These are phyloP conservation scores for Neoitamus cyanurus DNA, from an alignment of 2,888 invertebrate genomes.

Conservation along the genomic window DNA sequence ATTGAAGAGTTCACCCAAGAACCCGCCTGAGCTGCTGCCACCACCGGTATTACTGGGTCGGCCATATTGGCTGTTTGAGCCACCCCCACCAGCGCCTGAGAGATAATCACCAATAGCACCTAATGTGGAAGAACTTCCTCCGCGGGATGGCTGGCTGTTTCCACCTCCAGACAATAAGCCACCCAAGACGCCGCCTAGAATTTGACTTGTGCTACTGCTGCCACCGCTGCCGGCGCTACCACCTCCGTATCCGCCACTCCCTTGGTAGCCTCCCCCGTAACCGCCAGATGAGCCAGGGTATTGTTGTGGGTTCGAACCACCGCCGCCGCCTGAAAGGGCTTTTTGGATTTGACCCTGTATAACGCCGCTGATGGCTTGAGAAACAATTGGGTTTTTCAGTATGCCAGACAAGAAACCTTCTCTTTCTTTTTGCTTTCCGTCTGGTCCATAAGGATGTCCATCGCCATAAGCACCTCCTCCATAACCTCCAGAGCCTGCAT, in stretches of 20 bases:
- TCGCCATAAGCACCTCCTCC: slow-evolving; percentile 52
- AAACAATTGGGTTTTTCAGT: slow-evolving; percentile 63
- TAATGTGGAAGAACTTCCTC: slow-evolving; percentile 44
- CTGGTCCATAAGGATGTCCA: slow-evolving; percentile 13
- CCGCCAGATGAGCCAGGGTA: slow-evolving; percentile 57
- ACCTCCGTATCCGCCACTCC: slow-evolving; percentile 55
- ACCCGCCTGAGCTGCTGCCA: slow-evolving; percentile 52
- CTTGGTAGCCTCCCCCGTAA: slow-evolving; percentile 55
- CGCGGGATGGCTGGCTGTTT: neutral
- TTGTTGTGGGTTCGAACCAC: slow-evolving; percentile 3
- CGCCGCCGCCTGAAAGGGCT: slow-evolving; percentile 62
- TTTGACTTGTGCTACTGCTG: slow-evolving; percentile 32
- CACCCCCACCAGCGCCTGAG: slow-evolving; percentile 49
- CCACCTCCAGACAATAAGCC: slow-evolving; percentile 29
- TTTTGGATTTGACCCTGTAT: slow-evolving; percentile 65
- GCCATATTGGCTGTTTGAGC: slow-evolving; percentile 22
- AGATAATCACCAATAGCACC: slow-evolving; percentile 41
- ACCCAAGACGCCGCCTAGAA: slow-evolving; percentile 51
- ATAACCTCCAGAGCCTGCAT: slow-evolving; percentile 55
- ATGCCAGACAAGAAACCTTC: slow-evolving; percentile 63
- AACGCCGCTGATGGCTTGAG: slow-evolving; percentile 64
- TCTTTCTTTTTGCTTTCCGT: slow-evolving; percentile 32
- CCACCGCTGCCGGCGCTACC: slow-evolving; percentile 46
- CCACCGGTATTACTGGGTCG: neutral
- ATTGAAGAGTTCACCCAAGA: slow-evolving; percentile 60